Evolutionary conservation across 2,888 invertebrate species (phyloP).

Genomic region (Sycophila texana): DNA sequence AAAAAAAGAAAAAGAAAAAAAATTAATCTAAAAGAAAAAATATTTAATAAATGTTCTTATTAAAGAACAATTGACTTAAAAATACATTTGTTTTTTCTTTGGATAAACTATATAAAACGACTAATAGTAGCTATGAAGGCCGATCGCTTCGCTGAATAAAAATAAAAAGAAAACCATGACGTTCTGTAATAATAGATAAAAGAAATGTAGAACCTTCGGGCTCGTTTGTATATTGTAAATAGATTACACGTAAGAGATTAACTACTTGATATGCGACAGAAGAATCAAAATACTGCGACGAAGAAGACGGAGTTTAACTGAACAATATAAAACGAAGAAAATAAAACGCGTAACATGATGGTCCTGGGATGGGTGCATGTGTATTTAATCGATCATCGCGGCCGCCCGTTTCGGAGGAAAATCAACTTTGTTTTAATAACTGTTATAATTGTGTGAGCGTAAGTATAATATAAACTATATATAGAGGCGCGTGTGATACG

Average conservation of each 20-base stretch:
- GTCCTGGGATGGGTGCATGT: conserved; percentile 74
- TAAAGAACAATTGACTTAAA: background rate
- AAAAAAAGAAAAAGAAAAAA: background rate
- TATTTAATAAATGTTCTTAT: background rate
- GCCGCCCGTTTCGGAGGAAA: conserved; percentile 42
- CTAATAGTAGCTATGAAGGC: conserved; percentile 2
- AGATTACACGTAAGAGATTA: conserved; percentile 56
- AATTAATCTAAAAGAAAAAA: conserved; percentile 10
- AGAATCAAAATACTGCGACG: conserved; percentile 37
- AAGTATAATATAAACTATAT: conserved; percentile 40
- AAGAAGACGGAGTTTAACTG: background rate
- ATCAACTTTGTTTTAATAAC: conserved; percentile 50
- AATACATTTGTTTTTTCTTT: background rate
- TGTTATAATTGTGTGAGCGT: conserved; percentile 51
- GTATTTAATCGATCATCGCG: conserved; percentile 60
- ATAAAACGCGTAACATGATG: conserved; percentile 62
- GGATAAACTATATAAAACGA: background rate
- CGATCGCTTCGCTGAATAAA: conserved; percentile 41
- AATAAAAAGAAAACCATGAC: conserved; percentile 28
- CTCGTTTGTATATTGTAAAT: conserved; percentile 62
- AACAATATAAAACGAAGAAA: conserved; percentile 26
- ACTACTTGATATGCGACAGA: conserved; percentile 35
- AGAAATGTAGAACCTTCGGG: conserved; percentile 55
- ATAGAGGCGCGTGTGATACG: conserved; percentile 12
- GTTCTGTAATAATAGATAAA: conserved; percentile 24